These are phyloP conservation scores for Ailurus styani DNA, from an alignment of 2,113 vertebrate genomes.

Conservation along the genomic window DNA sequence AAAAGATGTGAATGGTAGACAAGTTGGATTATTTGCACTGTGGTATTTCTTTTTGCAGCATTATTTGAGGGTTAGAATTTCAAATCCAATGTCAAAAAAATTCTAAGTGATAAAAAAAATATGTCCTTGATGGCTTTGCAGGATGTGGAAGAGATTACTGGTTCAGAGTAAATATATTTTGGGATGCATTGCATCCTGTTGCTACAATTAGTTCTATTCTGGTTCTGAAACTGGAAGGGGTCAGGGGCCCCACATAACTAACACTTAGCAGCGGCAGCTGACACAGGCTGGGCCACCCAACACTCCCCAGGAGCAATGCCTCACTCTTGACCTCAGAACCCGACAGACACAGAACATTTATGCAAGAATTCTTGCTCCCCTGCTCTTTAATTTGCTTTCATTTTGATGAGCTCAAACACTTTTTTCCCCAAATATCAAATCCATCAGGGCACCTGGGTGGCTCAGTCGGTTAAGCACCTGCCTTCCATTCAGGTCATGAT, in stretches of 20 bases:
- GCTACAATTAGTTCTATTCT: conserved; percentile 60
- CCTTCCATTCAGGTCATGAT: not conserved
- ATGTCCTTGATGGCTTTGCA: not conserved
- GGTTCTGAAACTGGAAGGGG: conserved; percentile 49
- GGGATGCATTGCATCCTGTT: conserved; percentile 47
- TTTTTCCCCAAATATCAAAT: not conserved
- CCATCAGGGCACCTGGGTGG: not conserved
- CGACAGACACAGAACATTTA: not conserved
- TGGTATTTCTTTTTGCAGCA: not conserved
- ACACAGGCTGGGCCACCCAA: not conserved
- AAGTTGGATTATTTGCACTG: not conserved
- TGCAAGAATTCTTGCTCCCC: not conserved
- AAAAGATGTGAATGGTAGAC: not conserved
- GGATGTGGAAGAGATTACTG: conserved; percentile 36
- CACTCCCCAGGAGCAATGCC: not conserved
- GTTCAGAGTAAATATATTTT: conserved; percentile 48
- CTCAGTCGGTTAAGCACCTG: not conserved
- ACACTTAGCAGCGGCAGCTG: conserved; percentile 44
- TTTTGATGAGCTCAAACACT: not conserved
- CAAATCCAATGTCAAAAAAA: conserved; percentile 48
- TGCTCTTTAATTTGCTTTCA: conserved; percentile 21
- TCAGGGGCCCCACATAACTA: conserved; percentile 16
- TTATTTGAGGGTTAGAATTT: conserved; percentile 38
- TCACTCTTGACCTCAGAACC: not conserved
- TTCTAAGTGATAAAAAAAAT: not conserved